Percentiles rank a stretch among this genome's conserved stretches.
phyloP scores from a whole-genome alignment of 2,888 invertebrate species.

The Harpalus rubripes region DNA sequence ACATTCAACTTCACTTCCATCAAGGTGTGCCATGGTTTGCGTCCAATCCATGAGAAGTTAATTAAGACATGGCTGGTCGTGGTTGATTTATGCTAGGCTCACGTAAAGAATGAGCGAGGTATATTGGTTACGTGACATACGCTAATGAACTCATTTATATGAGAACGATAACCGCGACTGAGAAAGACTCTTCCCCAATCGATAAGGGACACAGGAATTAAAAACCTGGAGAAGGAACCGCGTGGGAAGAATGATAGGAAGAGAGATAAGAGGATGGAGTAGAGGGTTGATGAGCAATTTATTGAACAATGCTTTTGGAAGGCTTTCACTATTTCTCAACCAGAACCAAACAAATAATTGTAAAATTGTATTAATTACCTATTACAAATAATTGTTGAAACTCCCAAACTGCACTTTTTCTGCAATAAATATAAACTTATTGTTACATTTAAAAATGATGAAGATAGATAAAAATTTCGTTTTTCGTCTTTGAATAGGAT shows the following conservation, averaged over 20 bases:
- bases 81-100: slow-evolving; percentile 43
- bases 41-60: slow-evolving; percentile 50
- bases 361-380: no score
- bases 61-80: slow-evolving; percentile 42
- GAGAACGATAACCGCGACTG: slow-evolving; percentile 51
- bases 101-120: slow-evolving; percentile 50
- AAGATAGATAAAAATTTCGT: no score
- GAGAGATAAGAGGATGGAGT: slow-evolving; percentile 4
- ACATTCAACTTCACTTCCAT: not conserved
- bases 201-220: slow-evolving; percentile 58
- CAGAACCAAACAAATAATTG: no score
- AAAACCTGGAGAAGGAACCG: slow-evolving; percentile 16
- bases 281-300: slow-evolving; percentile 24
- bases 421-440: no score
- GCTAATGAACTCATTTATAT: slow-evolving; percentile 71
- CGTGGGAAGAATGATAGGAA: slow-evolving; percentile 16
- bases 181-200: slow-evolving; percentile 54
- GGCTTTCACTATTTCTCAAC: no score
- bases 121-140: slow-evolving; percentile 70
- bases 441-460: no score
- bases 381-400: no score
- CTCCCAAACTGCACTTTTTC: no score
- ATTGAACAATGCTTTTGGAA: not conserved
- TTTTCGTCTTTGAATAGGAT: no score
- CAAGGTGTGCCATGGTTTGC: not conserved